A percentile compares a stretch with the other conserved stretches of the same genome.
phyloP scores from a whole-genome alignment of 2,888 invertebrate genomes.

The Calliphora vomitoria region DNA sequence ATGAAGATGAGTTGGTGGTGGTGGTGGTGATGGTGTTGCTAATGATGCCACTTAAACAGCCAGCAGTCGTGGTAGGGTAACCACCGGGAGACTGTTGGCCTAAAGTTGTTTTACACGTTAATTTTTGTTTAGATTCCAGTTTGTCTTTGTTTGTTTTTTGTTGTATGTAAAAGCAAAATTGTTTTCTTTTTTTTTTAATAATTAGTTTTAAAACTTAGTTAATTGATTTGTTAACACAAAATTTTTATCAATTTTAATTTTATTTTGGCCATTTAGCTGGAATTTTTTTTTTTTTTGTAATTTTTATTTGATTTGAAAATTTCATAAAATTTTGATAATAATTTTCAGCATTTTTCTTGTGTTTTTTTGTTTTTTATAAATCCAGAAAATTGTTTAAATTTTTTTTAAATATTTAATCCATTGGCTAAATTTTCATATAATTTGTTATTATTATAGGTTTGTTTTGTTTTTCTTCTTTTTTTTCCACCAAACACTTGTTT shows the following conservation, averaged over 20 bases:
- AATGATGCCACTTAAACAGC: constrained; percentile 49
- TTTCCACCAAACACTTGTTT: constrained; percentile 56
- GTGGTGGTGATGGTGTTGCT: constrained; percentile 15
- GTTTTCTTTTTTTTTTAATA: constrained; percentile 58
- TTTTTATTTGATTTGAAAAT: background rate
- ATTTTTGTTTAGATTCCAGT: constrained; percentile 68
- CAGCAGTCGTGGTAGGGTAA: constrained; percentile 65
- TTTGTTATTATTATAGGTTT: constrained; percentile 15
- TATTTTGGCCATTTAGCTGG: constrained; percentile 74
- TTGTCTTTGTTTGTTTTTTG: constrained; percentile 57
- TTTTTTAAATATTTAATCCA: background rate
- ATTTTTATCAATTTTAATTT: constrained; percentile 60
- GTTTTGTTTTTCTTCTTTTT: constrained; percentile 25
- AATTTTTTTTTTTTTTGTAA: constrained; percentile 16
- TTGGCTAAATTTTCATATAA: background rate
- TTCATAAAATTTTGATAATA: constrained; percentile 19
- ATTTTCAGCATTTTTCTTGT: constrained; percentile 24
- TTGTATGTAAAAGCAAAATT: constrained; percentile 50
- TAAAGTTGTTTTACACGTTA: constrained; percentile 53
- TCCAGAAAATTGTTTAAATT: background rate
- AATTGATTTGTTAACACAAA: constrained; percentile 48
- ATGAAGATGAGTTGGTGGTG: constrained; percentile 36
- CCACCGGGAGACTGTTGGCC: constrained; percentile 69
- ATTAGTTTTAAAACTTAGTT: constrained; percentile 23
- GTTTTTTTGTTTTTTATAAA: background rate